Percentiles rank a stretch among this genome's conserved stretches.
phyloP scores from a whole-genome alignment of 2,888 invertebrate genomes.

The Lasius platythorax region DNA sequence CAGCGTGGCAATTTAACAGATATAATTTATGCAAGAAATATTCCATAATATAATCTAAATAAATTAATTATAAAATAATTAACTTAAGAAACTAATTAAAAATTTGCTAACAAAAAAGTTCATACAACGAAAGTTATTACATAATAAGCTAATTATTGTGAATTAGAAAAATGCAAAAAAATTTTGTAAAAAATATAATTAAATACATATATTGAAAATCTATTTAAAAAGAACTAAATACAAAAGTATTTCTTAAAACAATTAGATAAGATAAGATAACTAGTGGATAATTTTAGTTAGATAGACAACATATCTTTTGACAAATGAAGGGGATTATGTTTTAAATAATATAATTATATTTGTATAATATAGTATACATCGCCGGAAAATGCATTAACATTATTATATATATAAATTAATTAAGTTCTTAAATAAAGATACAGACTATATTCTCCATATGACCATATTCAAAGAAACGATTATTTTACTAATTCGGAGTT shows the following conservation, averaged over 20 bases:
- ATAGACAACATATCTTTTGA: background rate
- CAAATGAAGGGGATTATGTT: background rate
- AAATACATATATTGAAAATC: background rate
- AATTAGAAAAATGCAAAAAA: background rate
- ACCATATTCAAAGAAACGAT: background rate
- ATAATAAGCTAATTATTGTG: background rate
- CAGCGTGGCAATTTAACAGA: background rate
- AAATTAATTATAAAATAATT: background rate
- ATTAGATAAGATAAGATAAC: background rate
- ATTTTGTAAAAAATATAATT: background rate
- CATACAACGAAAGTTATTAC: background rate
- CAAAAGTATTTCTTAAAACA: too few species aligned
- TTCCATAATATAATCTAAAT: background rate
- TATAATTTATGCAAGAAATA: slow-evolving; percentile 11
- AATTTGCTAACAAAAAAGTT: background rate
- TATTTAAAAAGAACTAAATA: too few species aligned
- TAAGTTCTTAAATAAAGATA: background rate
- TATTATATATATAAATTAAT: background rate
- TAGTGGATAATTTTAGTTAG: background rate
- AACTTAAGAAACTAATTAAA: background rate
- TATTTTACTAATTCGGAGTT: background rate
- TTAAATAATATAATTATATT: background rate
- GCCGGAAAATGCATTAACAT: background rate
- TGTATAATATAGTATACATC: background rate
- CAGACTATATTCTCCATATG: background rate